Conservation (phyloP, 2,113 vertebrate species). For the Macrotis lagotis region DNA sequence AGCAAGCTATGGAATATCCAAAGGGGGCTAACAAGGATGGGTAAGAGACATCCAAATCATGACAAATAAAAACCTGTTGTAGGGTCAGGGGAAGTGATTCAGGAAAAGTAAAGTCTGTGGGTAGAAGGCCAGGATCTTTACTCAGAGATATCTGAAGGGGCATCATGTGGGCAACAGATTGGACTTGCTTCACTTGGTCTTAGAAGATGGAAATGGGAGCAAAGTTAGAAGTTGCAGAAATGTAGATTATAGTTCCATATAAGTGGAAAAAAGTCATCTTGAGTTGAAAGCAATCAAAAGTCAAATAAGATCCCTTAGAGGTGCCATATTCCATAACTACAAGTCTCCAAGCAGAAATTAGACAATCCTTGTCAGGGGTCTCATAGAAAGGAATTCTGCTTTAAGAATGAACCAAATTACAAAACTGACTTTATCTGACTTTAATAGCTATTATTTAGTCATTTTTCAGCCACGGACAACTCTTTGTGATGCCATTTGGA, state of each 20-base stretch:
- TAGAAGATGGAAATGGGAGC: neutral
- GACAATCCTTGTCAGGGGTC: neutral
- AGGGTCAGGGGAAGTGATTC: neutral
- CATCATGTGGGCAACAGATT: neutral
- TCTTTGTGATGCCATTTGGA: neutral
- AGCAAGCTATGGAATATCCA: neutral
- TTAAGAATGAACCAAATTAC: neutral
- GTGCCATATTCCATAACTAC: neutral
- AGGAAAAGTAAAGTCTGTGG: neutral
- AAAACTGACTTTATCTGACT: neutral
- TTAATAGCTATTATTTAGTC: neutral
- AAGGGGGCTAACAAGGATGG: neutral
- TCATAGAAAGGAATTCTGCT: neutral
- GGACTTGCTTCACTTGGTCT: neutral
- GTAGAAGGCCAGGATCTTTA: neutral
- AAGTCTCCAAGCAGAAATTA: neutral
- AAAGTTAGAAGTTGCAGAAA: neutral
- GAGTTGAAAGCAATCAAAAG: neutral
- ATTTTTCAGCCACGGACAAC: neutral
- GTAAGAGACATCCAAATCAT: neutral
- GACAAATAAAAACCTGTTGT: neutral
- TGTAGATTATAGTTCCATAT: neutral
- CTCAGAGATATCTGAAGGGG: neutral
- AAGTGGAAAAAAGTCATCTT: neutral
- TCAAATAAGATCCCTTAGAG: neutral